Percentiles rank a stretch among this genome's conserved stretches.
Conservation (phyloP, 2,888 invertebrate genomes). For the Macrosoma leucophasiata region DNA sequence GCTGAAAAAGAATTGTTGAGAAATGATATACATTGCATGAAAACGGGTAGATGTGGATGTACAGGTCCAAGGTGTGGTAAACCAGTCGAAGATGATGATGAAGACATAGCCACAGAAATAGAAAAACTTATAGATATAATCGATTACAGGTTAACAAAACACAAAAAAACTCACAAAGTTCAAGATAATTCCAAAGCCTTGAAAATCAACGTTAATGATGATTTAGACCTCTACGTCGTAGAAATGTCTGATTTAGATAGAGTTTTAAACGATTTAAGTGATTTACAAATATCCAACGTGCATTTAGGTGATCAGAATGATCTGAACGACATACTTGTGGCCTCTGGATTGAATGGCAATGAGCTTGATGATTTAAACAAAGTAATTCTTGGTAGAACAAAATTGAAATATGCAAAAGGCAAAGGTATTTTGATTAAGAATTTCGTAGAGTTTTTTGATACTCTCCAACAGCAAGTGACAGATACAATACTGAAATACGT, state of each 20-base stretch:
- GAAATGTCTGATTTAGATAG: constrained; percentile 29
- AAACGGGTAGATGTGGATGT: constrained; percentile 26
- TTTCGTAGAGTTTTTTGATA: constrained; percentile 1
- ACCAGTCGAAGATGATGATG: constrained; percentile 8
- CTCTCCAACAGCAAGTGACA: neutral
- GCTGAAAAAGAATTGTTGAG: neutral
- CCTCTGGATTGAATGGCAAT: too few relatives aligned
- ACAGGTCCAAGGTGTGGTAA: constrained; percentile 16
- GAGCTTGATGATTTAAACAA: too few relatives aligned
- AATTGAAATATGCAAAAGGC: too few relatives aligned
- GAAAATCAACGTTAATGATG: too few relatives aligned
- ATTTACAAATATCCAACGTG: too few relatives aligned
- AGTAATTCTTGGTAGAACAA: too few relatives aligned
- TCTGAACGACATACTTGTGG: too few relatives aligned
- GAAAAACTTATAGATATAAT: constrained; percentile 8
- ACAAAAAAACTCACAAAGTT: constrained; percentile 32
- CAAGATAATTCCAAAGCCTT: too few relatives aligned
- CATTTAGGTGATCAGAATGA: too few relatives aligned
- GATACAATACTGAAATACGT: constrained; percentile 2
- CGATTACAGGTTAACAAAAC: constrained; percentile 2
- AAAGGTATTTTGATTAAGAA: too few relatives aligned
- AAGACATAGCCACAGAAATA: constrained; percentile 5
- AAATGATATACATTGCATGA: constrained; percentile 18
- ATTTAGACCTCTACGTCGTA: constrained; percentile 38
- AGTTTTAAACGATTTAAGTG: constrained; percentile 13